Evolutionary conservation across 2,888 invertebrate genomes (phyloP).

Genomic region (Dinocampus coccinellae): DNA sequence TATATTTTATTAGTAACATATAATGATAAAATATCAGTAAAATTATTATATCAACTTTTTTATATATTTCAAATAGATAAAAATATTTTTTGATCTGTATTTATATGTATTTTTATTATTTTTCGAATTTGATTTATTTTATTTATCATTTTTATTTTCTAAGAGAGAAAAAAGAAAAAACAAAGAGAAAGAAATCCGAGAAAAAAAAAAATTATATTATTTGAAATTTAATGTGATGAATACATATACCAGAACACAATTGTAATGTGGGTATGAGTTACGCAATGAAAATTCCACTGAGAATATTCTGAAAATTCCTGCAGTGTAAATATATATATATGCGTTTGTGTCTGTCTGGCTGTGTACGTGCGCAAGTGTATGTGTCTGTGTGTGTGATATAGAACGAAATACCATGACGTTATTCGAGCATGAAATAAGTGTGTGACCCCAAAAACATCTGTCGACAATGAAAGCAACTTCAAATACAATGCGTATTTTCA

Average conservation of each 20-base stretch:
- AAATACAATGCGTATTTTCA: constrained; percentile 44
- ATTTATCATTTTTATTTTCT: not conserved
- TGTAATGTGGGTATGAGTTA: not conserved
- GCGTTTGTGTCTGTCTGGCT: not conserved
- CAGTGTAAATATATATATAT: not conserved
- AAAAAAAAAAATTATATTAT: no score
- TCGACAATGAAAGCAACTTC: constrained; percentile 56
- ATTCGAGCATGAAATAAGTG: constrained; percentile 62
- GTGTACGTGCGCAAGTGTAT: not conserved
- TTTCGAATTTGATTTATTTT: not conserved
- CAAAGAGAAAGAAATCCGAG: no score
- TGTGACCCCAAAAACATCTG: constrained; percentile 52
- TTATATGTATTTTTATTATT: no score
- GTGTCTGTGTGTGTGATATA: not conserved
- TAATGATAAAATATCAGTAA: no score
- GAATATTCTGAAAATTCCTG: not conserved
- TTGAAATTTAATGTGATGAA: not conserved
- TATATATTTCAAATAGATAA: no score
- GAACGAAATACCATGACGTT: constrained; percentile 53
- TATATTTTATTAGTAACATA: no score
- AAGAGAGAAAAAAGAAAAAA: no score
- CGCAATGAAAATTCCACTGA: not conserved
- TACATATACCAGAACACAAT: not conserved
- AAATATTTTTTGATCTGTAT: no score
- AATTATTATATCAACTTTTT: no score